Evolutionary conservation across 2,113 vertebrate species (phyloP).

Genomic region (Actenoides hombroni): DNA sequence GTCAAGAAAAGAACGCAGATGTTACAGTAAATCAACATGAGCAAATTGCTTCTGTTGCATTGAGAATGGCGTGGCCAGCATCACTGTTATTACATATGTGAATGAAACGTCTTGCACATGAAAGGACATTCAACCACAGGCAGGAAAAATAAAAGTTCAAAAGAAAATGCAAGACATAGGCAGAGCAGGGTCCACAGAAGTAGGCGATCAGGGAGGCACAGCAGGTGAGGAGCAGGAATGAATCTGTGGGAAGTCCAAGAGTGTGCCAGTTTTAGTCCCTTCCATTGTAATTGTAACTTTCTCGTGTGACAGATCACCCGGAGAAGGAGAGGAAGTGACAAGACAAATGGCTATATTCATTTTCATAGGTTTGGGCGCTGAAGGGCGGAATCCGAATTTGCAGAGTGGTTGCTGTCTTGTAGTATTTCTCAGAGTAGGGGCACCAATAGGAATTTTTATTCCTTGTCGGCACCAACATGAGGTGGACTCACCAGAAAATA

Average conservation of each 20-base stretch:
- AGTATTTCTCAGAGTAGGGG: background rate
- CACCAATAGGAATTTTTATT: background rate
- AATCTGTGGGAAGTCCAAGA: background rate
- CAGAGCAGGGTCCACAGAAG: background rate
- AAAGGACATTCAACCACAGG: background rate
- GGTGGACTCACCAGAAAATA: background rate
- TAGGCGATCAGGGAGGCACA: background rate
- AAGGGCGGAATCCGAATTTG: background rate
- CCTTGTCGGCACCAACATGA: background rate
- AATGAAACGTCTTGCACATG: background rate
- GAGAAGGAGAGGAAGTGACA: background rate
- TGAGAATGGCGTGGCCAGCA: background rate
- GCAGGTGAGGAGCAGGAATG: background rate
- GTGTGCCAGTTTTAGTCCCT: background rate
- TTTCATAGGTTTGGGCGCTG: background rate
- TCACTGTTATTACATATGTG: background rate
- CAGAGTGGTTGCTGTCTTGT: background rate
- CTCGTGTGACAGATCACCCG: background rate
- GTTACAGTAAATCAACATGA: background rate
- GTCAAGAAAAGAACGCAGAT: background rate
- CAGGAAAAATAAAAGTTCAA: constrained; percentile 34
- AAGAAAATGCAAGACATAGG: background rate
- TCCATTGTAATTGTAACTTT: background rate
- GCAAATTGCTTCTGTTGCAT: background rate
- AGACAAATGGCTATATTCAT: background rate